Base-by-base conservation (phyloP, 2,888 invertebrate species). In the Coelinius sp. region DNA sequence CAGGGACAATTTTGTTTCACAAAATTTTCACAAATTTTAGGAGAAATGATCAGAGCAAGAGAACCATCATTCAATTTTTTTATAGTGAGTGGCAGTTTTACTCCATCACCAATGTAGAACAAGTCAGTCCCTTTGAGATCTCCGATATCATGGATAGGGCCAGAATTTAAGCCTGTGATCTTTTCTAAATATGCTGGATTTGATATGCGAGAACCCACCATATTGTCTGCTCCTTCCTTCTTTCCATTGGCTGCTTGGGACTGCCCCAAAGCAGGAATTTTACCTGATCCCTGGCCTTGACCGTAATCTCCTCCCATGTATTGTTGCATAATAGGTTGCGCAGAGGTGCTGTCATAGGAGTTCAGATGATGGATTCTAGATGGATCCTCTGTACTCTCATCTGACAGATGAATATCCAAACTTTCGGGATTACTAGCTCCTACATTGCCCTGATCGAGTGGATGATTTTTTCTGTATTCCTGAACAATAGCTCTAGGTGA, bases 71-170 rank as follows among this genome's bases (percentile, higher is more conserved):
- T 44, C 52, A 82, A 68, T 75, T 69, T 81, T 25, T 71, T 77
- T 59, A 86, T 79, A 7, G 80, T 83, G 46, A 87, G 20, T 0
- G 87, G 87, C 27, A 87, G 73, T 41, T 75, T 81, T 0, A 85
- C 82, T 3, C 82, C 83, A 66, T 86, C 84, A 2, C 83, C 85
- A 5, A 84, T 69, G 63, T 85, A 87, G 31, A 80, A 81, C 10
- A 86, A 66, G 14, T 84, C 79, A 0, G 81, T 77, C 12, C 79
- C 70, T 20, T 46, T 68, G 12, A 82, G 75, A 44, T 76, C 76
- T 1, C 69, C 44, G 1, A 76, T 31, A 49, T 64, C 53, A n/a
- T 52, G 27, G 0, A 22, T 14, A 49, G 14, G 41, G n/a, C 64
- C 53, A 65, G 72, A 31, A 7, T 20, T 53, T 14, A 68, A 24